Evolutionary conservation across 2,797 vertebrate species (phyloP).

Genomic region (Otolemur crassicaudatus): DNA sequence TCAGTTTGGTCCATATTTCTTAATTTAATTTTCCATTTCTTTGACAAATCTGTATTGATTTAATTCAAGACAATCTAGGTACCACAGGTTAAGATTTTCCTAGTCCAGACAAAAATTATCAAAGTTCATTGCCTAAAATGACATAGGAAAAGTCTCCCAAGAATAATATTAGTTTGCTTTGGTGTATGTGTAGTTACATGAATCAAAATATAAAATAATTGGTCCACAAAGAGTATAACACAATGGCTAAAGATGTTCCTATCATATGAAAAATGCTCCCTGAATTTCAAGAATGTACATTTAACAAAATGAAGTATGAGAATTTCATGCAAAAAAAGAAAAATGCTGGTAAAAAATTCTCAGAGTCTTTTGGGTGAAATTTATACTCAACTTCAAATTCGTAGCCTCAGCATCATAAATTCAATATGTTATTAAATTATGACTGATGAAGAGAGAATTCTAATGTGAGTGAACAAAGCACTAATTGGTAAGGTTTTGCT

Average conservation of each 20-base stretch:
- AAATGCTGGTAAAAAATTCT: not conserved
- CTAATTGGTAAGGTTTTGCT: not conserved
- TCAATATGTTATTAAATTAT: not conserved
- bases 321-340: not conserved
- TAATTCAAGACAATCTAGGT: not conserved
- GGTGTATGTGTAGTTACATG: not conserved
- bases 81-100: not conserved
- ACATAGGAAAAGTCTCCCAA: not conserved
- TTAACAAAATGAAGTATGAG: not conserved
- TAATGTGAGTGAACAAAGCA: not conserved
- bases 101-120: not conserved
- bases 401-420: not conserved
- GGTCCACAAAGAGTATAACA: not conserved
- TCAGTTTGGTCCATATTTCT: not conserved
- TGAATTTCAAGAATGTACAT: not conserved
- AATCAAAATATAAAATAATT: not conserved
- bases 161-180: not conserved
- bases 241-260: not conserved
- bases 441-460: not conserved
- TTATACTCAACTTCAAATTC: not conserved
- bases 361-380: not conserved
- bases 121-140: not conserved
- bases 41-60: not conserved
- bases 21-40: not conserved
- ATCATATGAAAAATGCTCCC: not conserved